These are phyloP conservation scores for Malurus elegans DNA, from an alignment of 2,113 vertebrate species.

Conservation along the genomic window DNA sequence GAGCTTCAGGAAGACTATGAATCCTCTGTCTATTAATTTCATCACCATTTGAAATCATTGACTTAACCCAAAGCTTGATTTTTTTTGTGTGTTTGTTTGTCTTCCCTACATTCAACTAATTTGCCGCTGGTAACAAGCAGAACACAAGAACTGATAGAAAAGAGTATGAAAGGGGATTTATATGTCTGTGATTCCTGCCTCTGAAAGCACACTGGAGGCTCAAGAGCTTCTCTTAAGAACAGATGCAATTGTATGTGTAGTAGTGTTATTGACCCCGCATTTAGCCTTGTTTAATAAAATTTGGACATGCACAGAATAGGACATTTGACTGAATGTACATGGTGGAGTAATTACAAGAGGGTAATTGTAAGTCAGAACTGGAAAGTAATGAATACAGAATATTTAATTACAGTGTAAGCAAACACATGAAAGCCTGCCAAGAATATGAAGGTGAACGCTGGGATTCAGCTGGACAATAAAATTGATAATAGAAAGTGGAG, in stretches of 20 bases:
- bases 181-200: neutral
- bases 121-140: neutral
- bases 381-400: constrained; percentile 38
- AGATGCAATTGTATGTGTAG: neutral
- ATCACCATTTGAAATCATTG: neutral
- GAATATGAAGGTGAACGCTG: constrained; percentile 33
- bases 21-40: neutral
- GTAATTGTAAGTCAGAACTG: constrained; percentile 32
- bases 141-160: neutral
- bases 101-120: neutral
- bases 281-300: constrained; percentile 48
- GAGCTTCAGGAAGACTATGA: neutral
- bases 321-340: constrained; percentile 1
- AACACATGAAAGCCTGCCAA: constrained; percentile 45
- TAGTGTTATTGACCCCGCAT: constrained; percentile 21
- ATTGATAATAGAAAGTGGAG: neutral
- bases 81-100: neutral
- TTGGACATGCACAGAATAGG: neutral
- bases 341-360: constrained; percentile 50
- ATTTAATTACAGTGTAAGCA: constrained; percentile 58
- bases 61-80: neutral
- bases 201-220: neutral
- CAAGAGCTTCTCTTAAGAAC: constrained; percentile 15
- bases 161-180: neutral
- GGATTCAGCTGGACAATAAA: neutral